These are phyloP conservation scores for Artemia franciscana DNA, from an alignment of 1,140 invertebrate genomes.

Conservation along the genomic window DNA sequence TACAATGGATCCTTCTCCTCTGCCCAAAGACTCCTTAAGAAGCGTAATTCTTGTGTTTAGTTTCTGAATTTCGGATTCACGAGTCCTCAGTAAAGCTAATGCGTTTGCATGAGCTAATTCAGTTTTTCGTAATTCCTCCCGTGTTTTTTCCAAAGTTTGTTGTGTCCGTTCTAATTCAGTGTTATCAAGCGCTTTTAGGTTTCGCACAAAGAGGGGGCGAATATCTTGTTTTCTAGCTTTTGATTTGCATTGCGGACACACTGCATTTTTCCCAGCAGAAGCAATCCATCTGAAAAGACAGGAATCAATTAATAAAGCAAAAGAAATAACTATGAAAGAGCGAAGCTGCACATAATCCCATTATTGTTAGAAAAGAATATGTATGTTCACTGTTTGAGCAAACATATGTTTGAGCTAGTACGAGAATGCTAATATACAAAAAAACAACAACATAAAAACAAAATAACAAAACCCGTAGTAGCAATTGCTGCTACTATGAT, in stretches of 20 bases:
- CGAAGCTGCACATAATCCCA: no score
- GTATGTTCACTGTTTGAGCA: no score
- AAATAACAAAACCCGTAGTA: no score
- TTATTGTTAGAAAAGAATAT: no score
- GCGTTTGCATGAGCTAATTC: conserved; percentile 28
- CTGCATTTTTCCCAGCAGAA: conserved; percentile 15
- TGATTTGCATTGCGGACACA: conserved; percentile 69
- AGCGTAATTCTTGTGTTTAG: conserved; percentile 3
- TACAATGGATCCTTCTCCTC: conserved; percentile 16
- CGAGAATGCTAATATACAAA: no score
- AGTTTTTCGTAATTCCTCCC: conserved; percentile 19
- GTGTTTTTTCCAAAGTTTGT: conserved; percentile 26
- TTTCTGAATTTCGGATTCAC: not conserved
- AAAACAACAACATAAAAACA: no score
- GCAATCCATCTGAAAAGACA: conserved; percentile 5
- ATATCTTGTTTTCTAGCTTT: conserved; percentile 48
- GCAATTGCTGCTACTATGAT: no score
- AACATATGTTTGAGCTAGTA: no score
- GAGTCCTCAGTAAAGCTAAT: conserved; percentile 15
- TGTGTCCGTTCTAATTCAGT: conserved; percentile 31
- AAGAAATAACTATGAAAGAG: no score
- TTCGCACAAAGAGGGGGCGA: conserved; percentile 39
- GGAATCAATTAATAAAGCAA: not conserved
- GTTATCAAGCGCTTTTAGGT: conserved; percentile 35
- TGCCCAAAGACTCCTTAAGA: not conserved